Evolutionary conservation across 2,888 invertebrate genomes (phyloP), one percentile per base, ranked within the genome.

Genomic region (Sympetrum striolatum): DNA sequence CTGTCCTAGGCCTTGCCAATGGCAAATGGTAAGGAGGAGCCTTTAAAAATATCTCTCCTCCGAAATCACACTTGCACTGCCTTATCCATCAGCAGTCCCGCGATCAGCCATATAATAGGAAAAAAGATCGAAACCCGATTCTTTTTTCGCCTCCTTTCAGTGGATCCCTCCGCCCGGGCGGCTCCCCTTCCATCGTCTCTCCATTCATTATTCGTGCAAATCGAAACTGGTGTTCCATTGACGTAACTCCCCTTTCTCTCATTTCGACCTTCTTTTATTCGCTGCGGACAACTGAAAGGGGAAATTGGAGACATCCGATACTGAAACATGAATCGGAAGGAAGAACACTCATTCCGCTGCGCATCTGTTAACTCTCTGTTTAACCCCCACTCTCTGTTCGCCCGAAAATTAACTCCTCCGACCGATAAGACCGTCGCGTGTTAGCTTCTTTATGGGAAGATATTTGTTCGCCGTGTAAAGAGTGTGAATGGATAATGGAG

Each of bases 191-290:
- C 60, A 53, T 31, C 82, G 53, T 35, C 48, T 18, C 82, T 53
- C 60, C 86, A 60, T 86, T 86, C 60, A 86, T 86, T 86, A 86
- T 86, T 86, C 86, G 60, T 60, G 58, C 86, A 86, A 86, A 86
- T 86, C 86, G 86, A 86, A 86, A 86, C 86, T 86, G 86, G 58
- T 86, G 86, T n/a, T 86, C 86, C 60, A 60, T 39, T 86, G 86
- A 64, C 86, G 82, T 58, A 58, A 35, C 82, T 35, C 35, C 82
- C 35, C 8, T 58, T 58, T 35, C 53, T 86, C 86, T 86, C 86
- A 86, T 86, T 58, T n/a, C 60, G 86, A n/a, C 10, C 60, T 60
- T 37, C 86, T 58, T 37, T 86, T 86, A 86, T 86, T 86, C 86
- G 58, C 18, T 14, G 53, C 58, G 10, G 31, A 82, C 82, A 53